Percentiles rank a stretch among this genome's conserved stretches.
These are phyloP conservation scores for Cotesia glomerata DNA, from an alignment of 1,140 invertebrate species.

Conservation along the genomic window DNA sequence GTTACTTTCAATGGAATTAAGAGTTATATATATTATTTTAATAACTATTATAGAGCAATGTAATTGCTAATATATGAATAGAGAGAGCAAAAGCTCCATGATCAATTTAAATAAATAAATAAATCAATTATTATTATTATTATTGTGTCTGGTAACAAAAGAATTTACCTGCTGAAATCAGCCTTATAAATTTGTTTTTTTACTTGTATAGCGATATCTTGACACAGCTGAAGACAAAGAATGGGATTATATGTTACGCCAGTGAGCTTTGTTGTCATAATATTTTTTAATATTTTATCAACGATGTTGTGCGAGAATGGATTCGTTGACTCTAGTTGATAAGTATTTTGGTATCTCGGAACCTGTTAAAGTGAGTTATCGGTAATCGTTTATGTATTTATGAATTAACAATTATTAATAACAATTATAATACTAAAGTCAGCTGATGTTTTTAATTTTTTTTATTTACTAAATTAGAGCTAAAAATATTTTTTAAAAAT, in stretches of 20 bases:
- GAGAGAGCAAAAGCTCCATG: too few relatives aligned
- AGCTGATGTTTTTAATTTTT: too few relatives aligned
- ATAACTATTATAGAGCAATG: too few relatives aligned
- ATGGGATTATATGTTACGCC: slow-evolving; percentile 38
- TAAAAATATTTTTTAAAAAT: too few relatives aligned
- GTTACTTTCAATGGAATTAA: slow-evolving; percentile 7
- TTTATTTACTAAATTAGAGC: too few relatives aligned
- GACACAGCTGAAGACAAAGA: slow-evolving; percentile 34
- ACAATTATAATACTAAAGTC: background rate
- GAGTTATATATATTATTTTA: too few relatives aligned
- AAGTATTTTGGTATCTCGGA: slow-evolving; percentile 49
- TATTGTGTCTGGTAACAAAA: too few relatives aligned
- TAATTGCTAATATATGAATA: too few relatives aligned
- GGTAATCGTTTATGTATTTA: too few relatives aligned
- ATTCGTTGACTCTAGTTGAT: slow-evolving; percentile 39
- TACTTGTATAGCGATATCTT: slow-evolving; percentile 39
- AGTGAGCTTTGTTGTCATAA: slow-evolving; percentile 35
- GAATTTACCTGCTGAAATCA: slow-evolving; percentile 42
- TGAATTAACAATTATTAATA: background rate
- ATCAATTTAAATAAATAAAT: slow-evolving; percentile 15
- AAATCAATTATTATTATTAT: background rate
- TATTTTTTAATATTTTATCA: slow-evolving; percentile 40
- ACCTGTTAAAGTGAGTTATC: slow-evolving; percentile 27
- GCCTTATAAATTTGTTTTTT: slow-evolving; percentile 38
- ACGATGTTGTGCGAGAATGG: slow-evolving; percentile 38